Evolutionary conservation across 2,113 vertebrate genomes (phyloP), one percentile per base, ranked within the genome.

Genomic region (Egretta garzetta): DNA sequence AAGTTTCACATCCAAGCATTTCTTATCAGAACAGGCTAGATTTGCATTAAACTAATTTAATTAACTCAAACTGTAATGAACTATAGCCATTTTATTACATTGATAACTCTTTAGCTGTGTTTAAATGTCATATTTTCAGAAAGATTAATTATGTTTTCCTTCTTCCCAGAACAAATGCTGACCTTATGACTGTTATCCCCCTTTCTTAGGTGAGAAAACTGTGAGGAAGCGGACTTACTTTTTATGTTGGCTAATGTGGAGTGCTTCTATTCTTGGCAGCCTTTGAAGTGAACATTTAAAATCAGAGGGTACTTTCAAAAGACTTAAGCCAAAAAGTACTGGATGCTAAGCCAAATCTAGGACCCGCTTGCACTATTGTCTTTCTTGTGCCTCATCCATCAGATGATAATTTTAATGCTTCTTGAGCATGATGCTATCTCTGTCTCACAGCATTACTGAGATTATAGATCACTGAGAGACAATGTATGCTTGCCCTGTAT

Each of bases 81-180:
- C 53, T 91, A 30, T 45, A 53, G 10, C 8, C 5, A 26, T 93
- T 96, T 66, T 87, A 49, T 75, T 67, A 49, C 50, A 80, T 13
- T 58, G 63, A 73, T 80, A 37, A 16, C 33, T 77, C 45, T 58
- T 83, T 62, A 43, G 13, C 32, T 67, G 28, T 71, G 67, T 91
- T 91, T 84, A 95, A 80, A 77, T 86, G 41, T 63, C n/a, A 33
- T 81, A 80, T 80, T 89, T 94, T 93, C n/a, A 74, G 32, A 49
- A 94, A 52, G 16, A 43, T 90, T 64, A 79, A 82, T 74, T 56
- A 60, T 24, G 35, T 47, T 33, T 94, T 79, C n/a, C 45, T 79
- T 26, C 12, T 63, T 63, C 5, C 9, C 18, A 63, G 59, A 60
- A 77, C 90, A 50, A 47, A 16, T 12, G 30, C 4, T 71, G 23